A percentile compares a stretch with the other conserved stretches of the same genome.
Evolutionary conservation across 1,140 invertebrate species (phyloP).

Genomic region (Calosoma granatense): DNA sequence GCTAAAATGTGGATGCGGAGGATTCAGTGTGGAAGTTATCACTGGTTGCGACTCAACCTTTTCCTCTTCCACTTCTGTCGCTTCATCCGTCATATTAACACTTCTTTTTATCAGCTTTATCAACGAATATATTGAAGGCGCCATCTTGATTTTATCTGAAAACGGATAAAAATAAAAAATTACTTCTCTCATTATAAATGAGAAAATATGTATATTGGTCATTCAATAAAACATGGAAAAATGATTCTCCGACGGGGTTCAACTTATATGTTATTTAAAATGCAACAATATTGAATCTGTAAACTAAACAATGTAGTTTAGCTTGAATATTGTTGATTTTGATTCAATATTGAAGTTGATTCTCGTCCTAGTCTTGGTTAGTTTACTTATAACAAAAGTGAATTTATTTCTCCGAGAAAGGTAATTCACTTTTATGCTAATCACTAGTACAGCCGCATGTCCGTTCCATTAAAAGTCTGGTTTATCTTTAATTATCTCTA

Average conservation of each 20-base stretch:
- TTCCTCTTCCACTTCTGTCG: neutral
- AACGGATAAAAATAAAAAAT: neutral
- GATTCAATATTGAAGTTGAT: no score
- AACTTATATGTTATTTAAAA: neutral
- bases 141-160: slow-evolving; percentile 1
- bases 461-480: no score
- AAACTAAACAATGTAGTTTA: neutral
- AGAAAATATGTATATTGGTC: neutral
- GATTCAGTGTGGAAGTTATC: neutral
- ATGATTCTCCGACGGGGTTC: neutral
- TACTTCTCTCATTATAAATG: neutral
- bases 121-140: slow-evolving; percentile 5
- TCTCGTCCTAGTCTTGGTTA: no score
- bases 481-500: no score
- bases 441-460: no score
- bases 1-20: neutral
- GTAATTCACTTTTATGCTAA: no score
- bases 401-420: no score
- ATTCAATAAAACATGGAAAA: neutral
- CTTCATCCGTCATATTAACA: neutral
- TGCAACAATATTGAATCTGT: neutral
- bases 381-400: no score
- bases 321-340: no score
- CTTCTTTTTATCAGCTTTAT: neutral
- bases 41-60: neutral